A percentile compares a stretch with the other conserved stretches of the same genome.
Conservation (phyloP, 2,113 vertebrate genomes). For the Marcusenius ussheri region DNA sequence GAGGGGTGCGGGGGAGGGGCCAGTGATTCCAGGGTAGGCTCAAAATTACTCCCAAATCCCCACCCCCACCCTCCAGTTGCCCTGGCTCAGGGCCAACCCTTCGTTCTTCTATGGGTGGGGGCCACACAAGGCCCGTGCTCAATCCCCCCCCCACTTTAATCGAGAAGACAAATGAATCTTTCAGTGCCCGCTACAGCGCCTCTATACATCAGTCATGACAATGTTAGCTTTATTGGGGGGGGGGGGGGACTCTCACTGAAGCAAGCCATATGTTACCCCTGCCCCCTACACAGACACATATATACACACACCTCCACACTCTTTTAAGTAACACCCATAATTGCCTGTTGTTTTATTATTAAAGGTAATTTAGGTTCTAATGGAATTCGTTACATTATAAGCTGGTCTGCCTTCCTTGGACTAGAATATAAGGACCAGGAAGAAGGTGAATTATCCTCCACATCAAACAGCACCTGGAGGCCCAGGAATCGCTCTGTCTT, state of each 20-base stretch:
- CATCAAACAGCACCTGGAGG: not conserved
- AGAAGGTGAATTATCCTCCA: not conserved
- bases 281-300: slow-evolving; percentile 50
- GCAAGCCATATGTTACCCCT: slow-evolving; percentile 61
- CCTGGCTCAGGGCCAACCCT: slow-evolving; percentile 59
- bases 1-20: slow-evolving; percentile 58
- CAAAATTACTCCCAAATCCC: slow-evolving; percentile 58
- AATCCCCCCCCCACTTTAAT: slow-evolving; percentile 50
- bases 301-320: slow-evolving; percentile 52
- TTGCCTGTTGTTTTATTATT: slow-evolving; percentile 69
- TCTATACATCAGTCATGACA: slow-evolving; percentile 69
- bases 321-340: slow-evolving; percentile 57
- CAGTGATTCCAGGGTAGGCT: slow-evolving; percentile 53
- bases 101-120: slow-evolving; percentile 53
- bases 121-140: slow-evolving; percentile 53
- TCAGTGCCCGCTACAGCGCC: slow-evolving; percentile 54
- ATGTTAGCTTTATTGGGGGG: slow-evolving; percentile 62
- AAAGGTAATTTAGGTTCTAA: slow-evolving; percentile 64
- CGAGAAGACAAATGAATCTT: slow-evolving; percentile 70
- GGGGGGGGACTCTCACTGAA: slow-evolving; percentile 58
- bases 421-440: not conserved
- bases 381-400: slow-evolving; percentile 56
- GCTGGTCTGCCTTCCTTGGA: not conserved
- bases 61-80: slow-evolving; percentile 28
- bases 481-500: not conserved